Evolutionary conservation across 2,113 vertebrate species (phyloP).

Genomic region (Bombycilla garrulus): DNA sequence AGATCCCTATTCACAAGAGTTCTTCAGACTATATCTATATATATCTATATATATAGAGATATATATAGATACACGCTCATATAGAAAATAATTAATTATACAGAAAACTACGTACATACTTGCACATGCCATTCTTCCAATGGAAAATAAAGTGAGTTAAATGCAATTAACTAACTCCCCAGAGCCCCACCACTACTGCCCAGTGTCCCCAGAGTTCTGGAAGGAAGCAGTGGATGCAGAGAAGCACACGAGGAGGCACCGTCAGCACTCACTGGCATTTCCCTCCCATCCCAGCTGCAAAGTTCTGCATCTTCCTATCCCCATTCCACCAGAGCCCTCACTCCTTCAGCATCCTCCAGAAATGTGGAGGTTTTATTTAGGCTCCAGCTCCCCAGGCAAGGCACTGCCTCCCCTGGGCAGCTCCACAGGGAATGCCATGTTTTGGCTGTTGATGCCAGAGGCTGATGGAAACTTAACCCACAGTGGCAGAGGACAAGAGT

Average conservation of each 20-base stretch:
- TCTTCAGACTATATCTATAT: constrained; percentile 19
- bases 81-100: not conserved
- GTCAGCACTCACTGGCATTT: not conserved
- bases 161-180: constrained; percentile 52
- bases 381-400: not conserved
- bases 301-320: not conserved
- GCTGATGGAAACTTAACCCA: not conserved
- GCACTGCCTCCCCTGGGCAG: not conserved
- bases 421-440: rapidly evolving
- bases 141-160: constrained; percentile 40
- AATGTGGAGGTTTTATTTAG: not conserved
- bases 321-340: not conserved
- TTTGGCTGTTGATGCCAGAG: not conserved
- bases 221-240: not conserved
- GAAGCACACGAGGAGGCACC: not conserved
- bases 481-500: not conserved
- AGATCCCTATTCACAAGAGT: constrained; percentile 64
- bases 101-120: not conserved
- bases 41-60: not conserved
- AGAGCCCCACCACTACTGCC: not conserved
- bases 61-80: not conserved
- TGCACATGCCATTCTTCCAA: not conserved
- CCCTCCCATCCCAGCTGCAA: not conserved
- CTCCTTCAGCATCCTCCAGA: not conserved
- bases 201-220: constrained; percentile 3